Conservation (phyloP, 53 echinoderm and acorn worm species). For the Echinometra lucunter region DNA sequence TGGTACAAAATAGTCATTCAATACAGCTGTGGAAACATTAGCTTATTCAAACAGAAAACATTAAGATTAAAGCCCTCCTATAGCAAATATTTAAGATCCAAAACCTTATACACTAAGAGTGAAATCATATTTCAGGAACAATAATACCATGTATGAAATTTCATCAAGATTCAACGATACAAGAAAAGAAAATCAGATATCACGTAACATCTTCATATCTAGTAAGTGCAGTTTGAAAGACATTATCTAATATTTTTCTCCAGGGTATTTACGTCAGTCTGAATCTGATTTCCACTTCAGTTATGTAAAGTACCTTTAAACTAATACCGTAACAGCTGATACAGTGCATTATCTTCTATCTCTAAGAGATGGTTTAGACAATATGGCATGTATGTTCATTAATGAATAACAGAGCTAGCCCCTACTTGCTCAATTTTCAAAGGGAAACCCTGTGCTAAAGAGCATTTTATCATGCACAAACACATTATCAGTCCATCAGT, state of each 20-base stretch:
- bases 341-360: background rate
- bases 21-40: background rate
- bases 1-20: background rate
- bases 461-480: too few relatives aligned
- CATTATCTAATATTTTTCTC: too few relatives aligned
- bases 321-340: background rate
- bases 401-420: background rate
- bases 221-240: too few relatives aligned
- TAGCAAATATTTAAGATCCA: background rate
- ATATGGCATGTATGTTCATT: background rate
- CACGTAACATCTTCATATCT: too few relatives aligned
- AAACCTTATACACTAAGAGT: background rate
- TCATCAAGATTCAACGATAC: too few relatives aligned
- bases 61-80: background rate
- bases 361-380: conserved; percentile 5
- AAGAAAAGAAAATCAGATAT: too few relatives aligned
- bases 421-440: background rate
- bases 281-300: too few relatives aligned
- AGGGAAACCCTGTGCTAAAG: background rate
- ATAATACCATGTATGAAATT: too few relatives aligned
- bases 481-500: too few relatives aligned
- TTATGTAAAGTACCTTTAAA: background rate
- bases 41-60: background rate
- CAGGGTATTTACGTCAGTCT: too few relatives aligned
- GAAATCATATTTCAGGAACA: too few relatives aligned